phyloP scores from a whole-genome alignment of 2,797 vertebrate species.

The Enteromius treurensis region DNA sequence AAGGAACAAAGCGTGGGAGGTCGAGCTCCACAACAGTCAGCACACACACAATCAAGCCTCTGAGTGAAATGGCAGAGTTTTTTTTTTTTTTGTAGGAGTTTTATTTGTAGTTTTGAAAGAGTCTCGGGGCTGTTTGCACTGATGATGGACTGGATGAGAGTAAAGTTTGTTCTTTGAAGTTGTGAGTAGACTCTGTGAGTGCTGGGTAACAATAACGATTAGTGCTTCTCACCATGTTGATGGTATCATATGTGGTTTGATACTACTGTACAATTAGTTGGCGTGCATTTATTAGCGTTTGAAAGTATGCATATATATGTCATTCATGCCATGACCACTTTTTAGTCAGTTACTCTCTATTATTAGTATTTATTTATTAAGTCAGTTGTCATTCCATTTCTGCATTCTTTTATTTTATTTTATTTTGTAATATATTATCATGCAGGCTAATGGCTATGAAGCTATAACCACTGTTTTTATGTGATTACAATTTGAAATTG shows the following conservation, averaged over 20 bases:
- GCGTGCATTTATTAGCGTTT: not conserved
- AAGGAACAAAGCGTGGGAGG: not conserved
- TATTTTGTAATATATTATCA: too few relatives aligned
- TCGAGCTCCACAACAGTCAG: slow-evolving; percentile 27
- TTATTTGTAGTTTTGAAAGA: slow-evolving; percentile 39
- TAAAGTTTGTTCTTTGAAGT: slow-evolving; percentile 29
- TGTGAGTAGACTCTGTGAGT: not conserved
- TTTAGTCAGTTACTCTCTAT: too few relatives aligned
- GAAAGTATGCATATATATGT: too few relatives aligned
- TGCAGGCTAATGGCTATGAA: too few relatives aligned
- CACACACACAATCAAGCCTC: slow-evolving; percentile 25
- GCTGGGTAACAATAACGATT: not conserved
- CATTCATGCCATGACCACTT: too few relatives aligned
- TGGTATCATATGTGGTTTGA: not conserved
- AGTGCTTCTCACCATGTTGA: not conserved
- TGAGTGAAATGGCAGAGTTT: not conserved
- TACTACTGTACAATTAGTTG: not conserved
- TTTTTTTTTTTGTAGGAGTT: not conserved
- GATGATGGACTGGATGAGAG: slow-evolving; percentile 21
- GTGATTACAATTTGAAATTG: slow-evolving; percentile 28
- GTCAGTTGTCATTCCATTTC: too few relatives aligned
- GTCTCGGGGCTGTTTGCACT: slow-evolving; percentile 16
- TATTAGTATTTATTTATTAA: too few relatives aligned
- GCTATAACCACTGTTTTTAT: too few relatives aligned
- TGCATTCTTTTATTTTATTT: too few relatives aligned